phyloP scores from a whole-genome alignment of 2,888 invertebrate species.

The Lasius platythorax region DNA sequence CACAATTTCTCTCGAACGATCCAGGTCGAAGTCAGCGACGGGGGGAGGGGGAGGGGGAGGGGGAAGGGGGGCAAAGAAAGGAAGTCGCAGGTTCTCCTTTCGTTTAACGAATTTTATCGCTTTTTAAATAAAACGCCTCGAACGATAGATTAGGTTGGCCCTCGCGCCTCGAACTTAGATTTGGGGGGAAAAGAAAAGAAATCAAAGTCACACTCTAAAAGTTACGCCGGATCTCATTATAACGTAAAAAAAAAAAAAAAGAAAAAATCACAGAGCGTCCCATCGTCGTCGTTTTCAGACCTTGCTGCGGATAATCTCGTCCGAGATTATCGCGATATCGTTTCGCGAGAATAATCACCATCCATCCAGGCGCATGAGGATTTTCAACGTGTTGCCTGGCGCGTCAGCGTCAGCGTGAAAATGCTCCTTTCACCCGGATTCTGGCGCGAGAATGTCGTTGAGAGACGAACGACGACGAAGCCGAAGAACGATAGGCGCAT shows the following conservation, averaged over 20 bases:
- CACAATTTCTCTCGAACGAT: constrained; percentile 83
- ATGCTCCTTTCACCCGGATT: constrained; percentile 76
- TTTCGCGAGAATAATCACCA: constrained; percentile 38
- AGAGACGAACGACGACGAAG: constrained; percentile 68
- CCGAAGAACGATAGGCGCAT: constrained; percentile 26
- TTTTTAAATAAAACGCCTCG: not conserved
- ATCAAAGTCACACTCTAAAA: not conserved
- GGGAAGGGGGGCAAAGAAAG: constrained; percentile 45
- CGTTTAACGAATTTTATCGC: constrained; percentile 40
- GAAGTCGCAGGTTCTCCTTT: constrained; percentile 35
- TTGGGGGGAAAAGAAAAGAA: not conserved
- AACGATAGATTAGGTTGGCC: not conserved
- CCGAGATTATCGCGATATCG: constrained; percentile 24
- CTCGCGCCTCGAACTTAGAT: no score
- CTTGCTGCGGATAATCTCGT: not conserved
- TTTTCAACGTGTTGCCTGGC: constrained; percentile 43
- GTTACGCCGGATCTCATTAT: not conserved
- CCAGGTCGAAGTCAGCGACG: constrained; percentile 74
- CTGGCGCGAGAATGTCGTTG: constrained; percentile 68
- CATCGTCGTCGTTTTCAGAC: not conserved
- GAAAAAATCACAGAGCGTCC: not conserved
- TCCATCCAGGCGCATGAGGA: constrained; percentile 23
- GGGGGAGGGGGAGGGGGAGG: constrained; percentile 10
- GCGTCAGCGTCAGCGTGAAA: constrained; percentile 53
- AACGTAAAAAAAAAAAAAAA: not conserved